Evolutionary conservation across 1,140 invertebrate genomes (phyloP).

Genomic region (Caenorhabditis briggsae): DNA sequence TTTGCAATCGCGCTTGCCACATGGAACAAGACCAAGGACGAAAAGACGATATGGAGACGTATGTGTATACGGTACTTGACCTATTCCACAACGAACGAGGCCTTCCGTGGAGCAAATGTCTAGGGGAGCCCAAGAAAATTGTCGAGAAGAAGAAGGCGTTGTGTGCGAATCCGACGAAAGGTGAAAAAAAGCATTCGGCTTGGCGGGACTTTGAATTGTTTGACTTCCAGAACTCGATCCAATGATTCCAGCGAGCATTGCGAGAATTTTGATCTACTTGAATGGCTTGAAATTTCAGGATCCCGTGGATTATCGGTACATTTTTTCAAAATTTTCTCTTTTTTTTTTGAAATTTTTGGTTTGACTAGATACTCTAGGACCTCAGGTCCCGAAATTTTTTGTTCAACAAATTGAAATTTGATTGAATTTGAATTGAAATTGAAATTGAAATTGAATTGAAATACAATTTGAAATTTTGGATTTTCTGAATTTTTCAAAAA

Average conservation of each 20-base stretch:
- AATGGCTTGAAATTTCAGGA: background rate
- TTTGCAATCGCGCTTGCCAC: constrained; percentile 9
- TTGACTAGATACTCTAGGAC: too few relatives aligned
- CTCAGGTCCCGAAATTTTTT: too few relatives aligned
- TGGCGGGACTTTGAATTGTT: background rate
- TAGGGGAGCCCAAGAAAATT: constrained; percentile 1
- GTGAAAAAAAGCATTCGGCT: background rate
- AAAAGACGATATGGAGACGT: constrained; percentile 40
- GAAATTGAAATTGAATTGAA: too few relatives aligned
- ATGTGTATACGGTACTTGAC: constrained; percentile 16
- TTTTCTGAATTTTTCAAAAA: too few relatives aligned
- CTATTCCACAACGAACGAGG: constrained; percentile 25
- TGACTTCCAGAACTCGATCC: constrained; percentile 3
- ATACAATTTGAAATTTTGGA: too few relatives aligned
- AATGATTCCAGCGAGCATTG: background rate
- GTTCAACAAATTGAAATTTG: too few relatives aligned
- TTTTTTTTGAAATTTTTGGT: too few relatives aligned
- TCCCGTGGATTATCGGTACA: background rate
- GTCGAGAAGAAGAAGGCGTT: constrained; percentile 27
- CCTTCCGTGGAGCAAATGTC: constrained; percentile 8
- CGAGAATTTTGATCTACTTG: background rate
- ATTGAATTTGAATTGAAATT: too few relatives aligned
- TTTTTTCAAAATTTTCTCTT: background rate
- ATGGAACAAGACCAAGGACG: constrained; percentile 3
- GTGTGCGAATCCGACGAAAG: background rate